These are phyloP conservation scores for Choristoneura fumiferana DNA, from an alignment of 1,140 invertebrate species.

Conservation along the genomic window DNA sequence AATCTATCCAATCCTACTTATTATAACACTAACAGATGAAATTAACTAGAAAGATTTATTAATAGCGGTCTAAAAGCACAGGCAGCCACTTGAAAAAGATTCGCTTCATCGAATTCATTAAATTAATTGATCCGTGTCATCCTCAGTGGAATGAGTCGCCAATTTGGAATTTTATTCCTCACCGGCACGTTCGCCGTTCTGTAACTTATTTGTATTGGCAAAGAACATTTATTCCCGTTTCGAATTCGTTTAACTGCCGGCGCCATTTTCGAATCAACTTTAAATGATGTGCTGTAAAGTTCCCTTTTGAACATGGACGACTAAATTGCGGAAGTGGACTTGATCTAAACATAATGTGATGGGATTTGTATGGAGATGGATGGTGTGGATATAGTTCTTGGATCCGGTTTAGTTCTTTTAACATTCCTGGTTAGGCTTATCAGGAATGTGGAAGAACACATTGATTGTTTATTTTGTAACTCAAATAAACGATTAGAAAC, in stretches of 20 bases:
- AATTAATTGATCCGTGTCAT: conserved; percentile 59
- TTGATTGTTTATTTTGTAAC: no score
- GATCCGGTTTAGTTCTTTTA: conserved; percentile 2
- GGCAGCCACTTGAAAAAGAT: conserved; percentile 39
- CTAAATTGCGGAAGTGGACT: conserved; percentile 23
- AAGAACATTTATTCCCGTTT: not conserved
- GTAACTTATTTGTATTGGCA: not conserved
- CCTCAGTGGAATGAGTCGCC: conserved; percentile 24
- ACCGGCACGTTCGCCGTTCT: not conserved
- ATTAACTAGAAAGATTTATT: conserved; percentile 11
- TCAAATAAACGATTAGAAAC: no score
- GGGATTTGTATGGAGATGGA: conserved; percentile 29
- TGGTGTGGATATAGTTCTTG: conserved; percentile 2
- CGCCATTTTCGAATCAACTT: not conserved
- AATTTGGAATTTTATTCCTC: conserved; percentile 1
- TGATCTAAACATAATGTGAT: conserved; percentile 31
- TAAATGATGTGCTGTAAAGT: not conserved
- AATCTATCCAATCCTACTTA: no score
- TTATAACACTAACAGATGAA: not conserved
- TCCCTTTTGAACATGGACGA: conserved; percentile 4
- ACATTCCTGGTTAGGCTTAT: conserved; percentile 10
- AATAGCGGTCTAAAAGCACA: conserved; percentile 8
- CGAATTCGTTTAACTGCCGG: no score
- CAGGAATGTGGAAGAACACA: not conserved
- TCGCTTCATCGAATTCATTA: conserved; percentile 54